Evolutionary conservation across 2,888 invertebrate genomes (phyloP).

Genomic region (Hirtodrosophila cameraria): DNA sequence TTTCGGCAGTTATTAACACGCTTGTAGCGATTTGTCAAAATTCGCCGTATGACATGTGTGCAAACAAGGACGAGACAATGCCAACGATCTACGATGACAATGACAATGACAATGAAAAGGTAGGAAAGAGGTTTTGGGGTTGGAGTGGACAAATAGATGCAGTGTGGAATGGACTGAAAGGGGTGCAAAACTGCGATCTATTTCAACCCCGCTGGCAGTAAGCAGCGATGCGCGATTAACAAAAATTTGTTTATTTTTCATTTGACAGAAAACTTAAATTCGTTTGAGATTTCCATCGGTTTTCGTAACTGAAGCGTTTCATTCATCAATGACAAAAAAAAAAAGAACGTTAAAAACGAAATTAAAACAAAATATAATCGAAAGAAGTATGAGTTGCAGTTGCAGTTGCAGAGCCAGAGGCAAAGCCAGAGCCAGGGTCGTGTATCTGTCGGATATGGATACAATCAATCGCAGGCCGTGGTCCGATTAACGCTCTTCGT

Average conservation of each 20-base stretch:
- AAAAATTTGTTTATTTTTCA: slow-evolving; percentile 74
- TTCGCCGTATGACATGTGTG: slow-evolving; percentile 73
- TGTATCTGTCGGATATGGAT: slow-evolving; percentile 18
- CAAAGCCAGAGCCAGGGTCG: neutral
- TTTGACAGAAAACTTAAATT: slow-evolving; percentile 63
- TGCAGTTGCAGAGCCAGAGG: neutral
- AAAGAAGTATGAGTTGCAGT: neutral
- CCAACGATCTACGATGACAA: slow-evolving; percentile 25
- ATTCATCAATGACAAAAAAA: slow-evolving; percentile 9
- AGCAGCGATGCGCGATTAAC: slow-evolving; percentile 51
- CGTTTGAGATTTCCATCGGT: slow-evolving; percentile 45
- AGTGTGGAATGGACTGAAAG: slow-evolving; percentile 21
- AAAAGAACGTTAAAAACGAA: neutral
- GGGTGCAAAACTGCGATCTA: slow-evolving; percentile 41
- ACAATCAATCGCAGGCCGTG: slow-evolving; percentile 24
- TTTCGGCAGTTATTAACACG: slow-evolving; percentile 71
- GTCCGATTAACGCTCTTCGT: neutral
- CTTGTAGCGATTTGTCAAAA: slow-evolving; percentile 75
- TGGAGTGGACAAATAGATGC: neutral
- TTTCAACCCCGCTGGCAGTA: slow-evolving; percentile 39
- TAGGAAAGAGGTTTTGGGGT: neutral
- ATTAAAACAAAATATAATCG: neutral
- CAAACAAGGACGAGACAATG: slow-evolving; percentile 65
- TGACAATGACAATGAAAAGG: neutral
- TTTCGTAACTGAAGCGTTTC: slow-evolving; percentile 42